Evolutionary conservation across 2,888 invertebrate genomes (phyloP).

Genomic region (Timandra comae): DNA sequence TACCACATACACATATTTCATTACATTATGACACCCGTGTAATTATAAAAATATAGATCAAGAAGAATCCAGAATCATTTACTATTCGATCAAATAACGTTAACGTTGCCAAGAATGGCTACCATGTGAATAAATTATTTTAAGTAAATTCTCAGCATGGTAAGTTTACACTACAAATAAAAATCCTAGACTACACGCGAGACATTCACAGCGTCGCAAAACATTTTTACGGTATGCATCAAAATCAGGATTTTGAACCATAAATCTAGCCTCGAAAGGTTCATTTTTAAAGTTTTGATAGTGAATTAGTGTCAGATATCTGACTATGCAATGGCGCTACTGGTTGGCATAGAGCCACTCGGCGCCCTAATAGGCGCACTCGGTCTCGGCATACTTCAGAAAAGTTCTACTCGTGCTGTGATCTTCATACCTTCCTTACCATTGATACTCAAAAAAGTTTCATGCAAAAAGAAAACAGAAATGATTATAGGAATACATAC

Average conservation of each 20-base stretch:
- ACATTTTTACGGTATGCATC: no score
- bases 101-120: no score
- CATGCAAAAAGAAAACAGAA: no score
- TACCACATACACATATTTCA: no score
- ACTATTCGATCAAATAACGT: no score
- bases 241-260: no score
- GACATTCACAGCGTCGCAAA: slow-evolving; percentile 51
- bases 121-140: slow-evolving; percentile 17
- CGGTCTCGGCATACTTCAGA: slow-evolving; percentile 25
- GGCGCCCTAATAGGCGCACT: slow-evolving; percentile 58
- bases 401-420: slow-evolving; percentile 47
- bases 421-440: slow-evolving; percentile 47
- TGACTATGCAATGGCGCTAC: slow-evolving; percentile 66
- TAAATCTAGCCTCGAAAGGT: no score
- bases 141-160: slow-evolving; percentile 43
- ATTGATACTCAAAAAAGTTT: no score
- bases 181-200: slow-evolving; percentile 63
- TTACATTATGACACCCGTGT: slow-evolving; percentile 4
- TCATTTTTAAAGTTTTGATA: slow-evolving; percentile 11
- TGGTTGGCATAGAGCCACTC: slow-evolving; percentile 64
- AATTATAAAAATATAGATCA: no score
- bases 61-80: no score
- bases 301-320: slow-evolving; percentile 36
- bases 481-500: no score
- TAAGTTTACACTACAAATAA: slow-evolving; percentile 59